phyloP scores from a whole-genome alignment of 2,888 invertebrate species.

The Drosophila rubida region DNA sequence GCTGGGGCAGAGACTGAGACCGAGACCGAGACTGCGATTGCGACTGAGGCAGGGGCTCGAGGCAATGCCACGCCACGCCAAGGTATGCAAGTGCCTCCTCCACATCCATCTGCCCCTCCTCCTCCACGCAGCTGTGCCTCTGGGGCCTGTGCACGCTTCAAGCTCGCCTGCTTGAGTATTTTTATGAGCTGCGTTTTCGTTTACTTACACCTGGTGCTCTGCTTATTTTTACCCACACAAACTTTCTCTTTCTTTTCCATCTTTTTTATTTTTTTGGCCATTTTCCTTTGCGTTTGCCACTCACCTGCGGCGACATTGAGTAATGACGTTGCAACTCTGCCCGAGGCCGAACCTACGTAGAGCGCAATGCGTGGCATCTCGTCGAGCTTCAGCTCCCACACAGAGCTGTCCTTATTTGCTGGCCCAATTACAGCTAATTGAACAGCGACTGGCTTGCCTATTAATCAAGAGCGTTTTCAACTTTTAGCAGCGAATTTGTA shows the following conservation, averaged over 20 bases:
- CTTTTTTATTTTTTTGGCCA: too few species aligned
- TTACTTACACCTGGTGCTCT: conserved; percentile 65
- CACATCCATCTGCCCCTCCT: neutral
- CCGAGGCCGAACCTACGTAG: conserved; percentile 29
- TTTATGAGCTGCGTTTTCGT: conserved; percentile 70
- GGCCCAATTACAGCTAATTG: conserved; percentile 30
- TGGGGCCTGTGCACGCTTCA: conserved; percentile 56
- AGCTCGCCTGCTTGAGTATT: conserved; percentile 67
- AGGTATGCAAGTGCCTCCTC: conserved; percentile 44
- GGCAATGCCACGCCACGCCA: conserved; percentile 20
- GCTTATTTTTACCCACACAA: conserved; percentile 54
- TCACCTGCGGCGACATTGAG: conserved; percentile 35
- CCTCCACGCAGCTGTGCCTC: conserved; percentile 10
- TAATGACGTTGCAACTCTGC: conserved; percentile 37
- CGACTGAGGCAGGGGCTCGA: conserved; percentile 9
- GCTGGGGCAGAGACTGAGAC: conserved; percentile 32
- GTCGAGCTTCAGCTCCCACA: neutral
- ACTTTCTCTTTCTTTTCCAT: neutral
- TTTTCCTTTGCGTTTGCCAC: neutral
- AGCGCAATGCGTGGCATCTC: conserved; percentile 23
- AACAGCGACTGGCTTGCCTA: conserved; percentile 1
- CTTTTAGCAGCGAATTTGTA: neutral
- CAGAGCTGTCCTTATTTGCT: neutral
- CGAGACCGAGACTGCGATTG: neutral
- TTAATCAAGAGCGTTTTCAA: neutral